phyloP scores from a whole-genome alignment of 2,888 invertebrate genomes.

The Candidula unifasciata region DNA sequence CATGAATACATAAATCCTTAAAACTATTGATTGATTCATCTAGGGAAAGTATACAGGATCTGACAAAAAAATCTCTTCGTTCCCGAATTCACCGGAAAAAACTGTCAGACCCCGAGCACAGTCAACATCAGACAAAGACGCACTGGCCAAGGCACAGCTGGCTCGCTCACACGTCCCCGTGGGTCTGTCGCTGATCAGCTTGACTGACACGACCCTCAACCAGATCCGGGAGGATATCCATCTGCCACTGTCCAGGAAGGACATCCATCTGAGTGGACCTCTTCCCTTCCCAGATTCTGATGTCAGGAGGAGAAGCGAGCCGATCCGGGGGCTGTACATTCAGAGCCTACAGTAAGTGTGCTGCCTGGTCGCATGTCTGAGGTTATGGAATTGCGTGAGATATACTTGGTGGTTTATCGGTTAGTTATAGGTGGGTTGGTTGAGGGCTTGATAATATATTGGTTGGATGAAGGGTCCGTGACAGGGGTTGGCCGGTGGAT shows the following conservation, averaged over 20 bases:
- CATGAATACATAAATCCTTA: no score
- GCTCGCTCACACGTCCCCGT: conserved; percentile 14
- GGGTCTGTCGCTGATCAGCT: conserved; percentile 53
- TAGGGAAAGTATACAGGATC: no score
- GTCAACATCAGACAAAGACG: background rate
- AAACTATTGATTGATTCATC: no score
- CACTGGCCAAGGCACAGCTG: background rate
- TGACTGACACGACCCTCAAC: conserved; percentile 54
- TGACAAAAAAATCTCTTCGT: no score
- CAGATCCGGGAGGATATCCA: conserved; percentile 66
- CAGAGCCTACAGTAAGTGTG: conserved; percentile 39
- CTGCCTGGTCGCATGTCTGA: background rate
- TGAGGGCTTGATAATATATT: no score
- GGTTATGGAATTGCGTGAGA: background rate
- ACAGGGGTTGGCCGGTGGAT: no score
- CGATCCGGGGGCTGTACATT: background rate
- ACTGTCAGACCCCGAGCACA: background rate
- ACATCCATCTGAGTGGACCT: conserved; percentile 84
- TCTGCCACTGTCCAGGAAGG: conserved; percentile 93
- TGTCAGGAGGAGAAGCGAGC: background rate
- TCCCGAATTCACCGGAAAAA: background rate
- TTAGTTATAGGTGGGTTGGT: no score
- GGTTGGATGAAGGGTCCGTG: no score
- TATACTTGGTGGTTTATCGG: no score
- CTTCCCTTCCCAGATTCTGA: conserved; percentile 9